Conservation (phyloP, 2,797 vertebrate species). For the Eidolon dupreanum region DNA sequence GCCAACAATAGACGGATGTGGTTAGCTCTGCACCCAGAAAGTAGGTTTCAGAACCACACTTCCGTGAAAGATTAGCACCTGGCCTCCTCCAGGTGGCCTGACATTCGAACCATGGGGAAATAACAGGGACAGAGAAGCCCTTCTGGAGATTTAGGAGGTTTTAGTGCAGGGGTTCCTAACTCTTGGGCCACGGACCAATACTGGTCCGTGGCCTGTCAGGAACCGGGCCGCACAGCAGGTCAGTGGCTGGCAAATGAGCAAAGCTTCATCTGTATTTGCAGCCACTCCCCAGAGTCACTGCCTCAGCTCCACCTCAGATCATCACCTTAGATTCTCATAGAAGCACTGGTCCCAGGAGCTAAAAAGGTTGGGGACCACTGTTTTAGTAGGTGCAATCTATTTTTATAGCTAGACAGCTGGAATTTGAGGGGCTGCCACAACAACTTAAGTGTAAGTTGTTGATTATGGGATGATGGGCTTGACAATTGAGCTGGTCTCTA, state of each 20-base stretch:
- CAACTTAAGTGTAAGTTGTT: neutral
- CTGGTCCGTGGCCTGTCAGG: too few species aligned
- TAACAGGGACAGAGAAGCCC: neutral
- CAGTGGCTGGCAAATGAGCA: too few species aligned
- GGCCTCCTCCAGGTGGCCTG: neutral
- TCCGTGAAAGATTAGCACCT: neutral
- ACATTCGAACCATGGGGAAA: neutral
- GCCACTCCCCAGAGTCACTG: too few species aligned
- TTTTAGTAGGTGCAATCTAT: neutral
- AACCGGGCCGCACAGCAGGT: too few species aligned
- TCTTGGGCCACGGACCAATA: too few species aligned
- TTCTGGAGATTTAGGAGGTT: neutral
- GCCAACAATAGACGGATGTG: neutral
- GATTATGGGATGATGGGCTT: neutral
- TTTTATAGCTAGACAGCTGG: neutral
- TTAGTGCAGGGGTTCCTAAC: neutral
- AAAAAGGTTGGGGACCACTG: too few species aligned
- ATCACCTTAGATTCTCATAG: too few species aligned
- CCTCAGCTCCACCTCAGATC: too few species aligned
- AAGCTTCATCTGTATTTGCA: too few species aligned
- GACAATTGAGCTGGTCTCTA: neutral
- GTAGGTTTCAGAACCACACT: neutral
- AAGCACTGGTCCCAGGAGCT: too few species aligned
- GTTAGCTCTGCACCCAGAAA: neutral
- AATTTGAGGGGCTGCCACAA: neutral